Evolutionary conservation across 2,888 invertebrate genomes (phyloP).

Genomic region (Phorcus lineatus): DNA sequence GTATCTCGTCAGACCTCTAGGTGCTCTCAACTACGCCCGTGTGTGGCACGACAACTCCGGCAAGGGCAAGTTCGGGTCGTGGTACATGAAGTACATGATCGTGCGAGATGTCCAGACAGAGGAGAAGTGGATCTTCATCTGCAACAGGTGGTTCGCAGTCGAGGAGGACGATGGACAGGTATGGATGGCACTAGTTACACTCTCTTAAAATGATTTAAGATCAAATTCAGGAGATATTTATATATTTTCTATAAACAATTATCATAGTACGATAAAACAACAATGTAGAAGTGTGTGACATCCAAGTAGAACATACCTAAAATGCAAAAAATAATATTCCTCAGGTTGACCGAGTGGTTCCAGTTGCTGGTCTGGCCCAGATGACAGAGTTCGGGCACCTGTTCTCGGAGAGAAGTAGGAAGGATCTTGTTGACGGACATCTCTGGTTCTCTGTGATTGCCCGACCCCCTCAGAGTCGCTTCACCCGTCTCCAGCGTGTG

Average conservation of each 20-base stretch:
- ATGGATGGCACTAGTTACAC: slow-evolving; percentile 7
- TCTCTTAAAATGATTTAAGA: no score
- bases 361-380: slow-evolving; percentile 76
- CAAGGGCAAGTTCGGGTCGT: slow-evolving; percentile 75
- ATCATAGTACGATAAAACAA: no score
- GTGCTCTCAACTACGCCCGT: slow-evolving; percentile 75
- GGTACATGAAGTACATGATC: slow-evolving; percentile 76
- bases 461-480: slow-evolving; percentile 76
- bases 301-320: background rate
- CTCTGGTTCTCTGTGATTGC: slow-evolving; percentile 78
- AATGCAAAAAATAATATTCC: background rate
- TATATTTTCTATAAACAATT: no score
- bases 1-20: slow-evolving; percentile 74
- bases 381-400: slow-evolving; percentile 76
- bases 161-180: slow-evolving; percentile 78
- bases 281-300: no score
- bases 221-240: no score
- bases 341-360: slow-evolving; percentile 77
- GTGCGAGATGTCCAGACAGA: slow-evolving; percentile 77
- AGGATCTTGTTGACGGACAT: slow-evolving; percentile 77
- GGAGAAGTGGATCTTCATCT: slow-evolving; percentile 76
- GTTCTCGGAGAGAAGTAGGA: slow-evolving; percentile 74
- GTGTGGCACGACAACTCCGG: slow-evolving; percentile 79
- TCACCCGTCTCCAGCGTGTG: slow-evolving; percentile 76
- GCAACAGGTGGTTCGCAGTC: slow-evolving; percentile 77